Conservation (phyloP, 2,888 invertebrate species). For the Emmelina monodactyla region DNA sequence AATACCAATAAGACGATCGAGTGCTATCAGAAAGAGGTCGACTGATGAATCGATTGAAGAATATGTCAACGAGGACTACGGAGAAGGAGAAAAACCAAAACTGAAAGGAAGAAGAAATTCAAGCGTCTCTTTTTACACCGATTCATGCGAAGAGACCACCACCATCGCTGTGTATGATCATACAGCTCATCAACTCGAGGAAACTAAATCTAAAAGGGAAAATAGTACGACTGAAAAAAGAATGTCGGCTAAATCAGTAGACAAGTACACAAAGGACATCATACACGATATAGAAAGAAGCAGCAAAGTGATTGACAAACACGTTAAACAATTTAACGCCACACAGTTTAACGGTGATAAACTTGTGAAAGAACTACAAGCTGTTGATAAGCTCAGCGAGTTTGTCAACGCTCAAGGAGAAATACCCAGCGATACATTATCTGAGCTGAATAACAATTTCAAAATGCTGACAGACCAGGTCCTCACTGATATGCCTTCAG, state of each 20-base stretch:
- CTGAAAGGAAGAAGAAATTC: slow-evolving; percentile 45
- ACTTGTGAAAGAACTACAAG: slow-evolving; percentile 52
- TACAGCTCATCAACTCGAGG: slow-evolving; percentile 21
- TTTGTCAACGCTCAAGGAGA: slow-evolving; percentile 39
- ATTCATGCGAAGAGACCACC: slow-evolving; percentile 24
- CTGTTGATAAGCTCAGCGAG: slow-evolving; percentile 58
- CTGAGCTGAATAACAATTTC: slow-evolving; percentile 50
- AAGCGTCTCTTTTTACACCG: slow-evolving; percentile 38
- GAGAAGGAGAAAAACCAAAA: slow-evolving; percentile 35
- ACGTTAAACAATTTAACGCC: slow-evolving; percentile 51
- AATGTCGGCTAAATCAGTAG: slow-evolving; percentile 34
- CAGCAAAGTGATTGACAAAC: slow-evolving; percentile 54
- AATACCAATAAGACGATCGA: slow-evolving; percentile 30
- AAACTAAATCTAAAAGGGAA: slow-evolving; percentile 25
- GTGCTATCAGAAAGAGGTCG: slow-evolving; percentile 35
- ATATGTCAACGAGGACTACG: slow-evolving; percentile 23
- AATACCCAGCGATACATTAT: slow-evolving; percentile 35
- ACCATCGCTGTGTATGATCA: slow-evolving; percentile 25
- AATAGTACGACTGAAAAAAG: slow-evolving; percentile 29
- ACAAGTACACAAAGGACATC: slow-evolving; percentile 52
- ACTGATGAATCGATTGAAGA: slow-evolving; percentile 49
- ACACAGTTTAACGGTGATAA: slow-evolving; percentile 54
- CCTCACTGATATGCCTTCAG: slow-evolving; percentile 25
- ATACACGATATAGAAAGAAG: slow-evolving; percentile 53
- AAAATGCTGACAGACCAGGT: slow-evolving; percentile 43